These are phyloP conservation scores for Aphelenchoides besseyi DNA, from an alignment of 1,140 invertebrate genomes.

Conservation along the genomic window DNA sequence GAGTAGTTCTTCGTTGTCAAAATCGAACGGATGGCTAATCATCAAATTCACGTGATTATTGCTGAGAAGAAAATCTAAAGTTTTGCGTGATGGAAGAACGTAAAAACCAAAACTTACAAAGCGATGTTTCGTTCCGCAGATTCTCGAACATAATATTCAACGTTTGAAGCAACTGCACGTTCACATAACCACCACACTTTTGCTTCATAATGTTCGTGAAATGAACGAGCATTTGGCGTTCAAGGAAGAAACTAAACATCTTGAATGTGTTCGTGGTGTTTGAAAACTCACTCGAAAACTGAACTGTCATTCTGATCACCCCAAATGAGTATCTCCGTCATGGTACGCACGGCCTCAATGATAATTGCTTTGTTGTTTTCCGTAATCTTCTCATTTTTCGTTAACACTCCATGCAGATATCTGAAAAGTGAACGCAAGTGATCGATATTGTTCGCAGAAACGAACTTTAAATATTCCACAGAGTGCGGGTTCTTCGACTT, in stretches of 20 bases:
- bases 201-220: slow-evolving; percentile 95
- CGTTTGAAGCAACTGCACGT: slow-evolving; percentile 93
- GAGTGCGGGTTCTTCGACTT: slow-evolving; percentile 61
- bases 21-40: slow-evolving; percentile 98
- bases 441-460: too few relatives aligned
- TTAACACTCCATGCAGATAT: slow-evolving; percentile 86
- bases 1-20: slow-evolving; percentile 99
- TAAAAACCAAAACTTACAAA: slow-evolving; percentile 75
- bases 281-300: slow-evolving; percentile 87
- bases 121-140: slow-evolving; percentile 85
- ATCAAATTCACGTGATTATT: slow-evolving; percentile 99
- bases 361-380: slow-evolving; percentile 79
- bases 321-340: slow-evolving; percentile 99
- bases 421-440: slow-evolving; percentile 67
- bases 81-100: neutral
- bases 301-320: slow-evolving; percentile 99
- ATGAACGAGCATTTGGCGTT: slow-evolving; percentile 98
- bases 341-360: slow-evolving; percentile 65
- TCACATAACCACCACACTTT: slow-evolving; percentile 92
- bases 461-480: slow-evolving; percentile 60
- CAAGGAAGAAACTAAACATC: slow-evolving; percentile 82
- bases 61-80: slow-evolving; percentile 93
- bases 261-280: slow-evolving; percentile 18
- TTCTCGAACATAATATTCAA: slow-evolving; percentile 99
- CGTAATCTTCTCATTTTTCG: slow-evolving; percentile 92